Base-by-base conservation (phyloP, 2,797 vertebrate species). In the Ctenopoma multispine region DNA sequence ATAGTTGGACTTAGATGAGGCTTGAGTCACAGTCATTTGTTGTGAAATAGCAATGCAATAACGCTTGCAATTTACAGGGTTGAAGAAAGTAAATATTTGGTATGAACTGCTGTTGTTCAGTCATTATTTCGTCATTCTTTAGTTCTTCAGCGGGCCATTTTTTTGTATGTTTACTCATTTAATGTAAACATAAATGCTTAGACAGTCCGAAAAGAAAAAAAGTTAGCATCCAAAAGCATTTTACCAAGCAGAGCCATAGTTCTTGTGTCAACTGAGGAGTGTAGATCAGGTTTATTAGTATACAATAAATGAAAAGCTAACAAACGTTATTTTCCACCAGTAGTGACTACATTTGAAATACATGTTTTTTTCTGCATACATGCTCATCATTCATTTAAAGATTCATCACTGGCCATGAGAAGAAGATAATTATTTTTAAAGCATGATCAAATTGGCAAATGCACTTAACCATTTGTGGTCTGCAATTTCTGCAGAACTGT, bases 1-100 rank as follows among this genome's bases (percentile, higher is more conserved):
- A 59, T 44, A 71, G 29, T 50, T 75, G 60, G n/a, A 72, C 17
- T 41, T 38, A 62, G 41, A 53, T 13, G 44, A 67, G 0, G 48
- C 40, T n/a, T 41, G 6, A 38, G 17, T 14, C 49, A 24, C 38
- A n/a, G 18, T 49, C 18, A 20, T 57, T 63, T 47, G 10, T n/a
- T 48, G 13, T 6, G 11, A 18, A 48, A 58, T 4, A 18, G 2
- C 8, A 40, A 4, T 54, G 12, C 15, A 29, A 15, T 3, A 43
- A 9, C 20, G 44, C n/a, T 44, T n/a, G n/a, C n/a, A n/a, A n/a
- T n/a, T 67, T 36, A 65, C 14, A 0, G 7, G 8, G 1, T 29
- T 48, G 15, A 56, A 51, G 10, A 29, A 17, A 31, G 29, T 18
- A 36, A 71, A 31, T 20, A 31, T 17, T 14, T 43, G 8, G 12